These are phyloP conservation scores for Sardinella longiceps DNA, from an alignment of 2,797 vertebrate species.

Conservation along the genomic window DNA sequence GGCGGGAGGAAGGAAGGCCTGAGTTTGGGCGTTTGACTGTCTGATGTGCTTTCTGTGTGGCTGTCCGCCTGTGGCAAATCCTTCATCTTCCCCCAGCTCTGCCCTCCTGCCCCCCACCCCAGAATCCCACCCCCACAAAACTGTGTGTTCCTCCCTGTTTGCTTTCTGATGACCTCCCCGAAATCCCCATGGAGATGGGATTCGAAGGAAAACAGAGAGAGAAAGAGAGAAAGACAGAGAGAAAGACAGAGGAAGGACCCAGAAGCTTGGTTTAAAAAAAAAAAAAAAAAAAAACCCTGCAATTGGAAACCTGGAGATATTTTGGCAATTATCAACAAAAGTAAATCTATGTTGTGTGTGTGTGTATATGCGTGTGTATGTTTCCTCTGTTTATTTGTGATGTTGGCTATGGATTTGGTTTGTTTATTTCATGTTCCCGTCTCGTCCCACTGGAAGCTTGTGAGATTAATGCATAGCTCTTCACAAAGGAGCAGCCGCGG, in stretches of 20 bases:
- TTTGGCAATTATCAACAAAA: neutral
- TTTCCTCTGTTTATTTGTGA: neutral
- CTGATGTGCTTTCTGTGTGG: constrained; percentile 80
- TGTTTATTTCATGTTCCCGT: neutral
- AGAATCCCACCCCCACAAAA: constrained; percentile 69
- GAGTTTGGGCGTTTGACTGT: constrained; percentile 69
- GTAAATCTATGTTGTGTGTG: neutral
- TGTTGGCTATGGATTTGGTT: neutral
- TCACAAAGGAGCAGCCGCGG: constrained; percentile 45
- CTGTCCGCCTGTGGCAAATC: constrained; percentile 73
- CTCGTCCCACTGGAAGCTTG: neutral
- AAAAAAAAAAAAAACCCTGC: neutral
- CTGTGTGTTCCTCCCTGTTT: constrained; percentile 67
- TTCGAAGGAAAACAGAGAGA: constrained; percentile 48
- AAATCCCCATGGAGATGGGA: constrained; percentile 32
- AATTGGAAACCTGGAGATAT: neutral
- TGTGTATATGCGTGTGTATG: neutral
- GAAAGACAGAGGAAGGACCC: neutral
- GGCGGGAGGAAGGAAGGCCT: constrained; percentile 54
- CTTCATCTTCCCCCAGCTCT: constrained; percentile 71
- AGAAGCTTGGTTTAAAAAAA: neutral
- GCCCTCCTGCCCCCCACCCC: constrained; percentile 60
- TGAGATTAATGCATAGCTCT: constrained; percentile 34
- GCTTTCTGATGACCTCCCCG: constrained; percentile 56
- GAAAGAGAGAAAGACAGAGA: neutral